Evolutionary conservation across 1,140 invertebrate species (phyloP).

Genomic region (Physella acuta): DNA sequence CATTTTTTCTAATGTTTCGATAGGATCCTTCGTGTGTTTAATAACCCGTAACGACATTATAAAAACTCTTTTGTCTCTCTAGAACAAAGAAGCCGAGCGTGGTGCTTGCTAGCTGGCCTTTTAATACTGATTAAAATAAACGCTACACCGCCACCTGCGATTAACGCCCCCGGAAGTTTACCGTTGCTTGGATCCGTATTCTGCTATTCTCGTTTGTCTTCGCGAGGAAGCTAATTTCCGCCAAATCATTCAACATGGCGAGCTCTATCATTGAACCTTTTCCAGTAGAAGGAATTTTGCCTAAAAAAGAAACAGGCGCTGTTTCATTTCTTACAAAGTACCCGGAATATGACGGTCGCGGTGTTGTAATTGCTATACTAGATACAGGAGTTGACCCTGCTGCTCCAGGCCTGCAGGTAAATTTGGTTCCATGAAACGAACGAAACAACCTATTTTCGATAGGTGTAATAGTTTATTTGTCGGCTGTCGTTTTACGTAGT

Average conservation of each 20-base stretch:
- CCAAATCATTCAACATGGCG: slow-evolving; percentile 45
- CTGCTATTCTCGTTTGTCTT: not conserved
- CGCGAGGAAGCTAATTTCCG: slow-evolving; percentile 6
- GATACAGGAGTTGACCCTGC: slow-evolving; percentile 97
- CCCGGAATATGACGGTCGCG: slow-evolving; percentile 90
- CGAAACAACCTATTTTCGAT: slow-evolving; percentile 8
- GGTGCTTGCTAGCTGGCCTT: too few relatives aligned
- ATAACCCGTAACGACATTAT: slow-evolving; percentile 36
- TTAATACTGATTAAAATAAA: too few relatives aligned
- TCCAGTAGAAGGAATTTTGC: slow-evolving; percentile 65
- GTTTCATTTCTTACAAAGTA: slow-evolving; percentile 85
- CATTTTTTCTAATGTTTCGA: slow-evolving; percentile 44
- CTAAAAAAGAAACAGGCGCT: slow-evolving; percentile 95
- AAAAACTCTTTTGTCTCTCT: not conserved
- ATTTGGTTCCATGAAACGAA: not conserved
- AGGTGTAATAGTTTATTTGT: too few relatives aligned
- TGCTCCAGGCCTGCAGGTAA: slow-evolving; percentile 88
- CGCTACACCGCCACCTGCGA: too few relatives aligned
- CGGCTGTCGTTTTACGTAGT: too few relatives aligned
- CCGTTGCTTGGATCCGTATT: slow-evolving; percentile 36
- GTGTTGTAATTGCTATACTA: slow-evolving; percentile 89
- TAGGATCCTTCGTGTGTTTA: slow-evolving; percentile 32
- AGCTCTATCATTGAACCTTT: slow-evolving; percentile 43
- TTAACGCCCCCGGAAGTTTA: slow-evolving; percentile 31
- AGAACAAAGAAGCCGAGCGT: too few relatives aligned